Percentiles rank a stretch among this genome's conserved stretches.
phyloP scores from a whole-genome alignment of 2,797 vertebrate species.

The Micrastur ruficollis region DNA sequence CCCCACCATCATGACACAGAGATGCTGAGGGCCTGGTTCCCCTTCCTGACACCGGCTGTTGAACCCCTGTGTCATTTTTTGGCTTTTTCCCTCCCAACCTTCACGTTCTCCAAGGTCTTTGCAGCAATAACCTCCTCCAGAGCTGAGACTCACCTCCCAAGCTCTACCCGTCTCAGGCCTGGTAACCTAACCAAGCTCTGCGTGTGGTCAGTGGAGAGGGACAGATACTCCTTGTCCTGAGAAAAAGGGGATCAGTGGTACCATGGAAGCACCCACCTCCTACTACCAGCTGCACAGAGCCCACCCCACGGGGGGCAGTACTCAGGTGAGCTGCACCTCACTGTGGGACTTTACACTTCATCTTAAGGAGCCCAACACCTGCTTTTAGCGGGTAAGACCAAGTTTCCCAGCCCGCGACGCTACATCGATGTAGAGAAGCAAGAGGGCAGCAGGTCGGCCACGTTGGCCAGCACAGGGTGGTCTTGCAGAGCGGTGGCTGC shows the following conservation, averaged over 20 bases:
- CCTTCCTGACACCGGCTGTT: neutral
- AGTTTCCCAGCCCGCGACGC: accelerated
- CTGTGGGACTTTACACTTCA: neutral
- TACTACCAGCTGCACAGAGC: neutral
- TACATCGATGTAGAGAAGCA: accelerated
- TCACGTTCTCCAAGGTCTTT: neutral
- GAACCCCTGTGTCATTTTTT: neutral
- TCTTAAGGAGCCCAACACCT: accelerated
- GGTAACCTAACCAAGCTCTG: neutral
- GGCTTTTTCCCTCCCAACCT: neutral
- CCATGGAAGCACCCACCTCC: neutral
- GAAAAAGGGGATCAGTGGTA: accelerated
- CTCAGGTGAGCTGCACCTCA: neutral
- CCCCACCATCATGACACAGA: neutral
- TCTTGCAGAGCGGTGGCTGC: accelerated
- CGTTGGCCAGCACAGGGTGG: accelerated
- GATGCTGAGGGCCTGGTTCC: neutral
- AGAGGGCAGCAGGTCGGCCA: accelerated
- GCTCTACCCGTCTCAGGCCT: neutral
- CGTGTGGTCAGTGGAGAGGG: neutral
- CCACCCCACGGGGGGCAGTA: accelerated
- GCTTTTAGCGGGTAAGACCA: neutral
- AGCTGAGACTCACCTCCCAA: neutral
- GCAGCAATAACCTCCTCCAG: neutral
- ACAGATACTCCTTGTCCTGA: neutral